Conservation (phyloP, 2,113 vertebrate genomes). For the Motacilla alba region DNA sequence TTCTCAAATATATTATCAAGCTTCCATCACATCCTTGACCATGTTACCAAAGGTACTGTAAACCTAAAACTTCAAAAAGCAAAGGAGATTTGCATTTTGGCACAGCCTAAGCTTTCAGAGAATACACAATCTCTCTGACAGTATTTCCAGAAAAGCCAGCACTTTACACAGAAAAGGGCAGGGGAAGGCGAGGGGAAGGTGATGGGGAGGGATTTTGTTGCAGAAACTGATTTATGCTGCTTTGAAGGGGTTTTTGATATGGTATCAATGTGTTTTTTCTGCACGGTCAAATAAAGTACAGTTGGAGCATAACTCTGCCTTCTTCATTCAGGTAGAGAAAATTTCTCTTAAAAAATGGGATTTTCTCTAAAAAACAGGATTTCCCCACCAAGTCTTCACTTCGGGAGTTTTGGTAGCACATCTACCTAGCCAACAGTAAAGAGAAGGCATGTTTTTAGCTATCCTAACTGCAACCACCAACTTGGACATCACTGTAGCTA, state of each 20-base stretch:
- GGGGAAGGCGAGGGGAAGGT: fast-evolving
- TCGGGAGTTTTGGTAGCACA: background rate
- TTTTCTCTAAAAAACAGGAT: background rate
- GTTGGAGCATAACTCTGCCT: background rate
- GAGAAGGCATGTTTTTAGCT: background rate
- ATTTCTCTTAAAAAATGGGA: too few species aligned
- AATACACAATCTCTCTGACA: background rate
- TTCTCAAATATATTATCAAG: background rate
- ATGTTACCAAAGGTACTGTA: background rate
- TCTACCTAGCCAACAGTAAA: background rate
- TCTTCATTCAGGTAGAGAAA: background rate
- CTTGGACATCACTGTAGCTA: background rate
- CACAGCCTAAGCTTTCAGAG: background rate
- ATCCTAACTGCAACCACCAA: background rate
- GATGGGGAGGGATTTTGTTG: background rate
- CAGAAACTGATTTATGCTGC: background rate
- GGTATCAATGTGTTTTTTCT: background rate
- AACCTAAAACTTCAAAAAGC: background rate
- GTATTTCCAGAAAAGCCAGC: background rate
- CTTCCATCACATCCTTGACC: background rate
- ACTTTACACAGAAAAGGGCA: background rate
- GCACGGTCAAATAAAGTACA: background rate
- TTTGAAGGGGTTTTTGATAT: background rate
- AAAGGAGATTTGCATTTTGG: background rate
- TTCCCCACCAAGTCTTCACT: background rate